These are phyloP conservation scores for Nothoprocta pentlandii DNA, from an alignment of 2,113 vertebrate genomes.

Conservation along the genomic window DNA sequence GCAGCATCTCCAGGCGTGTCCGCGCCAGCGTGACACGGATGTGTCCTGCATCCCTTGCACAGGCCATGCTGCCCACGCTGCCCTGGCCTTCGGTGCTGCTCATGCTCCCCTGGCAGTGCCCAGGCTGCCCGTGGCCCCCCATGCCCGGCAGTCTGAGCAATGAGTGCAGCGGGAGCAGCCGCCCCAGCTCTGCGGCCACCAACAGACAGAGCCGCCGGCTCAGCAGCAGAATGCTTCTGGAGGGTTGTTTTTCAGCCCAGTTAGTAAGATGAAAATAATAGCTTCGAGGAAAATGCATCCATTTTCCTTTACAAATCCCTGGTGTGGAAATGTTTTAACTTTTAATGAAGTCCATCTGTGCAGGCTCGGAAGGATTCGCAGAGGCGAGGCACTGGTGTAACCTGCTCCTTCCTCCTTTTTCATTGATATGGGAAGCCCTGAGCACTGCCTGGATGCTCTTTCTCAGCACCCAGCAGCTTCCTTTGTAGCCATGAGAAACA, in stretches of 20 bases:
- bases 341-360: constrained; percentile 73
- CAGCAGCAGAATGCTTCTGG: constrained; percentile 20
- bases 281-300: constrained; percentile 51
- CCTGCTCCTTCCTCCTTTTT: constrained; percentile 39
- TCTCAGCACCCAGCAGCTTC: neutral
- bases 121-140: neutral
- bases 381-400: neutral
- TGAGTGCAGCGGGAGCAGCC: neutral
- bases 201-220: constrained; percentile 29
- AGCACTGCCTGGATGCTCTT: constrained; percentile 37
- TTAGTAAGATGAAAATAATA: constrained; percentile 64
- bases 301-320: constrained; percentile 68
- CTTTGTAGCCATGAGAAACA: constrained; percentile 32
- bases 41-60: neutral
- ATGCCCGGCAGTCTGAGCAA: neutral
- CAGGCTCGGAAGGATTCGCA: constrained; percentile 6
- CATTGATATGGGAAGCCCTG: constrained; percentile 47
- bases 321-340: constrained; percentile 68
- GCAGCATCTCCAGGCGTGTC: neutral
- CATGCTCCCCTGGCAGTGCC: neutral
- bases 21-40: neutral
- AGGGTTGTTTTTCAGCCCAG: constrained; percentile 51
- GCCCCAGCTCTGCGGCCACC: neutral
- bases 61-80: neutral
- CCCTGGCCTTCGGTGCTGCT: neutral